Evolutionary conservation across 2,797 vertebrate species (phyloP), one percentile per base, ranked within the genome.

Genomic region (Sternotherus odoratus): DNA sequence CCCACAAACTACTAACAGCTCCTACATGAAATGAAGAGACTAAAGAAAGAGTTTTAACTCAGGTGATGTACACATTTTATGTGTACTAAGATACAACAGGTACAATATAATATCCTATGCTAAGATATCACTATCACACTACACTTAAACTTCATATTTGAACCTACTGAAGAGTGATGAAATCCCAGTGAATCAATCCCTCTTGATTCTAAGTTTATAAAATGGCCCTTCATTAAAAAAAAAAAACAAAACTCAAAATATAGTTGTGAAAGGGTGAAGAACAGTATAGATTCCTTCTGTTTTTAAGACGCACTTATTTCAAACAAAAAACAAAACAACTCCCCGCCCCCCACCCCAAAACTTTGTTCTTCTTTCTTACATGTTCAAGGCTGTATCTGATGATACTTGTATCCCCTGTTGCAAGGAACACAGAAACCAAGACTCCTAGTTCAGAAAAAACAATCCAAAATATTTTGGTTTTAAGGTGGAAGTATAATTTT

Each of bases 51-150:
- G 80, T 79, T 43, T 48, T 66, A 91, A 84, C 49, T 54, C 39
- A 11, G 0, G 0, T 2, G 1, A 26, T 13, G 56, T 86, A 86
- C 15, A 51, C 6, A 28, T 63, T 48, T 75, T 74, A 69, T 57
- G n/a, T 19, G 10, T 36, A 69, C 11, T 36, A 69, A 36, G 63
- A 69, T 10, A n/a, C 60, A 69, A 69, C 8, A 72, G 19, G 12
- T 39, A 46, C 23, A 72, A 43, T 72, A 17, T 28, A 33, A n/a
- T n/a, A 63, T n/a, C 33, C 30, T 69, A n/a, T 66, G 33, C 12
- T 36, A n/a, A n/a, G 16, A 36, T 66, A 66, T 36, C 33, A 33
- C 30, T 60, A 15, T 60, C 57, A 23, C 21, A 72, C 36, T 24
- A 15, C 39, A 39, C 21, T 39, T 72, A 24, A 12, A n/a, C 33